Conservation (phyloP, 1,140 invertebrate species). For the Heliconius nattereri region DNA sequence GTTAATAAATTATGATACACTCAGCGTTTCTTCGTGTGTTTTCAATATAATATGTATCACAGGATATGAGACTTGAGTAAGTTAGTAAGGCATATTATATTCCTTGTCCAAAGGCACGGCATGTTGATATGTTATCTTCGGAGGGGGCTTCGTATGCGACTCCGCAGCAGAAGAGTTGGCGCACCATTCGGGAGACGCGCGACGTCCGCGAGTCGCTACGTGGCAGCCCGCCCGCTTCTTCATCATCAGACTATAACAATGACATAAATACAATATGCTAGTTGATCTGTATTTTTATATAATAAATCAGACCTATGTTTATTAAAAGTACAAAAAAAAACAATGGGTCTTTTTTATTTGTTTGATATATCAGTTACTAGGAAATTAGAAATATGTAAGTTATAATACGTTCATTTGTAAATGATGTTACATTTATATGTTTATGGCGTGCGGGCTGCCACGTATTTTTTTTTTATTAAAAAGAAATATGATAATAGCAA, state of each 20-base stretch:
- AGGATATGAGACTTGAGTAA: constrained; percentile 1
- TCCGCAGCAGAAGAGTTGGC: constrained; percentile 72
- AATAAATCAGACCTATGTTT: neutral
- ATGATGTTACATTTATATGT: neutral
- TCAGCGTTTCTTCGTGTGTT: neutral
- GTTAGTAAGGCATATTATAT: constrained; percentile 44
- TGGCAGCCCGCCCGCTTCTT: constrained; percentile 75
- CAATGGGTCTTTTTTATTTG: too few relatives aligned
- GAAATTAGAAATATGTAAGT: neutral
- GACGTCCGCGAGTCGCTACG: constrained; percentile 66
- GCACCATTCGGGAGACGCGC: constrained; percentile 60
- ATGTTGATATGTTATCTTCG: constrained; percentile 60
- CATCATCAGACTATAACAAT: constrained; percentile 70
- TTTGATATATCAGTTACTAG: too few relatives aligned
- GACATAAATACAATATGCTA: neutral
- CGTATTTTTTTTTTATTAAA: neutral
- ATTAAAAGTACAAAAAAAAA: too few relatives aligned
- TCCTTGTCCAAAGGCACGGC: constrained; percentile 45
- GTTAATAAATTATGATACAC: constrained; percentile 12
- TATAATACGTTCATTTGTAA: neutral
- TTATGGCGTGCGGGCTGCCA: constrained; percentile 1
- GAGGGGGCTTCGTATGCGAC: constrained; percentile 60
- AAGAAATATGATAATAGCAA: neutral
- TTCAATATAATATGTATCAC: constrained; percentile 7
- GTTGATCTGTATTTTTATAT: neutral